Evolutionary conservation across 2,797 vertebrate genomes (phyloP).

Genomic region (Eulemur mongoz): DNA sequence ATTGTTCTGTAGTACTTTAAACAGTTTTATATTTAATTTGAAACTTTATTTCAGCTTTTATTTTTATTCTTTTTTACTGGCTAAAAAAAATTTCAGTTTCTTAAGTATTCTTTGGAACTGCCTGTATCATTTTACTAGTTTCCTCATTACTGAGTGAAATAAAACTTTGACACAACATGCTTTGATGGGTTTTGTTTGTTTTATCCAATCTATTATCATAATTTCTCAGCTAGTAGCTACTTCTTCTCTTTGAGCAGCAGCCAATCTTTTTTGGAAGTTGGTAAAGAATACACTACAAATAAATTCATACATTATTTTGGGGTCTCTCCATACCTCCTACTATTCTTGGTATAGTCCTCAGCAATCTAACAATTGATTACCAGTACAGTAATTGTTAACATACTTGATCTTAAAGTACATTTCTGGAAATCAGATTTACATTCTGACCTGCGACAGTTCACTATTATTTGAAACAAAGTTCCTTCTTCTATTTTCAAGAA

Average conservation of each 20-base stretch:
- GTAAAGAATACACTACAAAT: not conserved
- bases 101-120: slow-evolving; percentile 1
- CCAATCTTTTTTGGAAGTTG: not conserved
- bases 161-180: not conserved
- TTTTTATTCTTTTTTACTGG: not conserved
- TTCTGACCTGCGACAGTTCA: not conserved
- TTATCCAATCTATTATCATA: not conserved
- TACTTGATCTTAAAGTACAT: not conserved
- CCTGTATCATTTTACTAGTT: not conserved
- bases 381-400: not conserved
- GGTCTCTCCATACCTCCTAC: not conserved
- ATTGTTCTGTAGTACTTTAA: not conserved
- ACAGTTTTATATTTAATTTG: slow-evolving; percentile 21
- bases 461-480: not conserved
- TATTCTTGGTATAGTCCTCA: not conserved
- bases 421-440: not conserved
- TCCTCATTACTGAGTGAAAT: not conserved
- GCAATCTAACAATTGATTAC: not conserved
- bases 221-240: not conserved
- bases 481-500: slow-evolving; percentile 11
- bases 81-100: not conserved
- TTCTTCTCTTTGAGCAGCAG: not conserved
- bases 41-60: not conserved
- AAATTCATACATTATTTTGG: not conserved
- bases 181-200: not conserved